These are phyloP conservation scores for Athene noctua DNA, from an alignment of 2,113 vertebrate genomes.

Conservation along the genomic window DNA sequence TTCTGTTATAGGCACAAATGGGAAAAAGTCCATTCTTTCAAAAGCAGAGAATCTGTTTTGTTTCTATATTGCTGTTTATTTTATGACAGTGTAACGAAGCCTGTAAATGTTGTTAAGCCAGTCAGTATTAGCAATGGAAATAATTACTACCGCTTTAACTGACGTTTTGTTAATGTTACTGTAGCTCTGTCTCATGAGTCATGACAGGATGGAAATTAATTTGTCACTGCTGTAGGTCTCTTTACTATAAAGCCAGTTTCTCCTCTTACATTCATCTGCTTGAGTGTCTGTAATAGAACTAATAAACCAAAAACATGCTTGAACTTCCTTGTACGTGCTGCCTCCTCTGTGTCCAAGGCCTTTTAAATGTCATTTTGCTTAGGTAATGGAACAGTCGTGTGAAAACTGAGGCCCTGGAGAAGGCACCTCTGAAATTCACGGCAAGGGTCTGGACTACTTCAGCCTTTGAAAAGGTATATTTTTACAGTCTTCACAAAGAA, in stretches of 20 bases:
- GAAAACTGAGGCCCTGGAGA: background rate
- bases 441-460: background rate
- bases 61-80: conserved; percentile 48
- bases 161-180: conserved; percentile 34
- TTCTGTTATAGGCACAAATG: background rate
- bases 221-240: conserved; percentile 61
- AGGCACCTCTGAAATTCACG: background rate
- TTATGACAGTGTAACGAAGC: conserved; percentile 35
- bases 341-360: background rate
- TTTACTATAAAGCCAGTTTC: conserved; percentile 39
- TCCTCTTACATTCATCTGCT: conserved; percentile 4
- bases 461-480: background rate
- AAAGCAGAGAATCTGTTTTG: background rate
- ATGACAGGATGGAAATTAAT: conserved; percentile 60
- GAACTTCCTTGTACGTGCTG: background rate
- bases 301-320: conserved; percentile 25
- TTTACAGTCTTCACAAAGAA: background rate
- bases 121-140: conserved; percentile 58
- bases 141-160: conserved; percentile 25
- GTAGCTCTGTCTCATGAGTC: conserved; percentile 9
- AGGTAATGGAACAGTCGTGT: background rate
- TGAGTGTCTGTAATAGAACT: background rate
- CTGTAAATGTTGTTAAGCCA: conserved; percentile 26
- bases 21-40: conserved; percentile 3
- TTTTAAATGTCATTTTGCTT: background rate